phyloP scores from a whole-genome alignment of 2,113 vertebrate species.

The Excalfactoria chinensis region DNA sequence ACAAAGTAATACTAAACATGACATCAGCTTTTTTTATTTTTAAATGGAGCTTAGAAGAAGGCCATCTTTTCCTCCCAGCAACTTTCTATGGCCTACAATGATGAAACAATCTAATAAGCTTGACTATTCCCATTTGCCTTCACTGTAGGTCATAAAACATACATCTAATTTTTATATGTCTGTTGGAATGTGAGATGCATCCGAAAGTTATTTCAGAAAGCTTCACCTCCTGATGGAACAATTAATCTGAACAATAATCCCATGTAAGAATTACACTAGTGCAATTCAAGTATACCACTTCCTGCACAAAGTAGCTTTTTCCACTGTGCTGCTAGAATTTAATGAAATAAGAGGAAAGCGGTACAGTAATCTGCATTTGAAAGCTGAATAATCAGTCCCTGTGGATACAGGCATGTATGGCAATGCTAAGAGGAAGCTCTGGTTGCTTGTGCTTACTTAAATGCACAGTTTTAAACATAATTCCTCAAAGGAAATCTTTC shows the following conservation, averaged over 20 bases:
- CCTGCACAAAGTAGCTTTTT: not conserved
- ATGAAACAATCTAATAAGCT: not conserved
- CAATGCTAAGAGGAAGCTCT: not conserved
- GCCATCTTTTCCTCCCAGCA: not conserved
- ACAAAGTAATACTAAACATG: not conserved
- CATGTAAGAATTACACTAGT: not conserved
- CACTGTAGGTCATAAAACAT: not conserved
- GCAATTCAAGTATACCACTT: not conserved
- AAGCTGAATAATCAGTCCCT: not conserved
- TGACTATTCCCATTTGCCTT: not conserved
- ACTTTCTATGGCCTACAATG: not conserved
- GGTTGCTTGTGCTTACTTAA: not conserved
- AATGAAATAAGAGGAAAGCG: not conserved
- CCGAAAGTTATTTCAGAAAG: not conserved
- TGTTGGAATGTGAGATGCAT: not conserved
- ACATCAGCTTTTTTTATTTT: not conserved
- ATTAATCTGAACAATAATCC: not conserved
- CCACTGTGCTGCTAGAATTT: not conserved
- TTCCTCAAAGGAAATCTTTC: not conserved
- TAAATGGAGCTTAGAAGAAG: not conserved
- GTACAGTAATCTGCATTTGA: not conserved
- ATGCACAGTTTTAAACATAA: not conserved
- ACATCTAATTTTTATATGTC: not conserved
- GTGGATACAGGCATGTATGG: not conserved
- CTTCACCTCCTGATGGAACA: not conserved